Evolutionary conservation across 1,140 invertebrate species (phyloP), one percentile per base, ranked within the genome.

Genomic region (Heterodera carotae): DNA sequence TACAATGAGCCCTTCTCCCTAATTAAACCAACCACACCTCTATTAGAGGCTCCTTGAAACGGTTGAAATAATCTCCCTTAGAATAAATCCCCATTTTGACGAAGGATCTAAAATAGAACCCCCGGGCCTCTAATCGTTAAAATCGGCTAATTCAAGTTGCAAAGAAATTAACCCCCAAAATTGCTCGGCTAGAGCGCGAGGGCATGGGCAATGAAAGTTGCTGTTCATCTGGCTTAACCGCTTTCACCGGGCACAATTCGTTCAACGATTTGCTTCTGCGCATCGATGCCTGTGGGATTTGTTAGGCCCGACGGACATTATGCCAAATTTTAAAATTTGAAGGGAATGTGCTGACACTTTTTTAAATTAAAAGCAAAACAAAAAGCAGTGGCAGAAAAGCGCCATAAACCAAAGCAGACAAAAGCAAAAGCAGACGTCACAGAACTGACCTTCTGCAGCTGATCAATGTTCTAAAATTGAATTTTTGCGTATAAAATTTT

Each of bases 381-480:
- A 59, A 77, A 68, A 81, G 31, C 29, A 73, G 77, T 60, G 76
- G 36, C 69, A 22, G 73, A 67, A 59, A 36, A 76, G 56, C 71
- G 53, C n/a, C n/a, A n/a, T 31, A 60, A 76, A 18, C n/a, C n/a
- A n/a, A n/a, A n/a, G n/a, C n/a, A n/a, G n/a, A 39, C 33, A 43
- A 25, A 80, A 48, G 34, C 39, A 59, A 68, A 67, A 71, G 27
- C n/a, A 69, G 10, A 27, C n/a, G 56, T n/a, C 48, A 18, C 29
- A 67, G 82, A n/a, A n/a, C 81, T 76, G 34, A 86, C 85, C 77
- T 85, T 88, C 80, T 85, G 77, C 67, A 86, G 73, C 7, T 82
- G 77, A 69, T 86, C 85, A 36, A 86, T 77, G 59, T 72, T 86
- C 86, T 85, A n/a, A n/a, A n/a, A n/a, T n/a, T n/a, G n/a, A n/a